Conservation (phyloP, 2,797 vertebrate genomes). For the Scolopax bukidnonensis region DNA sequence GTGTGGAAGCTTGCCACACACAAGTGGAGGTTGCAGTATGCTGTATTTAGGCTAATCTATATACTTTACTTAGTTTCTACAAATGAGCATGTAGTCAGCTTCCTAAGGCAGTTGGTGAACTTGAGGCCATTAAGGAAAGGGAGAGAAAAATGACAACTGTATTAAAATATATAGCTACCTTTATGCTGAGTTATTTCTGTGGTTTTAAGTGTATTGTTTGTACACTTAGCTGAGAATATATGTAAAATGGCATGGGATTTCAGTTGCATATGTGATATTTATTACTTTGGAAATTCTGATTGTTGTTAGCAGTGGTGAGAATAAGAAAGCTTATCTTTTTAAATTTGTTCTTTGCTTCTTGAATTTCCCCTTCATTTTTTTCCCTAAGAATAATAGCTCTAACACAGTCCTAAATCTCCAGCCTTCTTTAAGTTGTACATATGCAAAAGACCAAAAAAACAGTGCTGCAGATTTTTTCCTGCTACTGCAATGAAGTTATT, state of each 20-base stretch:
- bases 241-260: neutral
- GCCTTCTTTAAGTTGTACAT: neutral
- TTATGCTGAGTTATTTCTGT: neutral
- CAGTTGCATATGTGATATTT: neutral
- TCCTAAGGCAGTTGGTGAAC: neutral
- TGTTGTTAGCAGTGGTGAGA: neutral
- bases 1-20: neutral
- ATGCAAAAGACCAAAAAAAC: neutral
- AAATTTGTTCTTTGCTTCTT: neutral
- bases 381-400: neutral
- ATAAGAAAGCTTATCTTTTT: neutral
- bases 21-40: neutral
- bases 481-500: neutral
- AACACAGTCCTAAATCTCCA: neutral
- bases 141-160: neutral
- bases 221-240: neutral
- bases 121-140: neutral
- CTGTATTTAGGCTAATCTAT: neutral
- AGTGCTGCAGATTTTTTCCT: neutral
- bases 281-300: neutral
- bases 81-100: neutral
- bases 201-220: neutral
- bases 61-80: neutral
- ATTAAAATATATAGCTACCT: neutral
- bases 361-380: neutral